These are phyloP conservation scores for Rattus rattus DNA, from an alignment of 2,113 vertebrate genomes.

Conservation along the genomic window DNA sequence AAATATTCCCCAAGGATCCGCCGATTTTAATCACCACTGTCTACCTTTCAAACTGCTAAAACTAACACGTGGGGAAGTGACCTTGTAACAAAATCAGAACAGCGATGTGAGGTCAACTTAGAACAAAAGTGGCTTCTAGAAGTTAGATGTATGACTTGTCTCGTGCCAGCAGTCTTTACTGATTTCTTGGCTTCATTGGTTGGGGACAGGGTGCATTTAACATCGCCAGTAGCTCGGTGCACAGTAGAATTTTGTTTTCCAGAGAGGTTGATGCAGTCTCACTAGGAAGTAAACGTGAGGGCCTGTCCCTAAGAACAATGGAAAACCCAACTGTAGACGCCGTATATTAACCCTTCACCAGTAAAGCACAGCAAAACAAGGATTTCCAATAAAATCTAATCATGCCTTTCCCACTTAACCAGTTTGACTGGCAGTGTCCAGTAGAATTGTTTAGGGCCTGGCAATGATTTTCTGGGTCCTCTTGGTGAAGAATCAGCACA, in stretches of 20 bases:
- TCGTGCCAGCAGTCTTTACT: slow-evolving; percentile 2
- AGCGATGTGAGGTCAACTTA: slow-evolving; percentile 20
- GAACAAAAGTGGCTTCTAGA: slow-evolving; percentile 43
- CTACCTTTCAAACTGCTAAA: slow-evolving; percentile 37
- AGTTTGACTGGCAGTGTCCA: neutral
- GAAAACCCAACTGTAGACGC: slow-evolving; percentile 21
- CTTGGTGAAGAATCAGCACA: slow-evolving; percentile 15
- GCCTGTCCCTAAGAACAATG: neutral
- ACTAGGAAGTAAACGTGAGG: slow-evolving; percentile 45
- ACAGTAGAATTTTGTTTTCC: slow-evolving; percentile 34
- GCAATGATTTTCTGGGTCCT: neutral
- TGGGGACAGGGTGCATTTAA: neutral
- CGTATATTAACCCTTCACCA: neutral
- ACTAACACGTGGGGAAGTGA: slow-evolving; percentile 28
- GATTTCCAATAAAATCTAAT: slow-evolving; percentile 26
- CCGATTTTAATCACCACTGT: slow-evolving; percentile 24
- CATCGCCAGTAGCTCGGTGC: neutral
- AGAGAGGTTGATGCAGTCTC: slow-evolving; percentile 44
- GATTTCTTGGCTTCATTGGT: slow-evolving; percentile 27
- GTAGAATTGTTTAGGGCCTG: neutral
- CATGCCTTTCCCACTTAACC: neutral
- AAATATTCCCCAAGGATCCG: slow-evolving; percentile 39
- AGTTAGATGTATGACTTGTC: slow-evolving; percentile 44
- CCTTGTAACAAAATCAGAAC: slow-evolving; percentile 24
- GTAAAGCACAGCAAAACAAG: neutral